Evolutionary conservation across 2,888 invertebrate species (phyloP), one percentile per base, ranked within the genome.

Genomic region (Achlya flavicornis): DNA sequence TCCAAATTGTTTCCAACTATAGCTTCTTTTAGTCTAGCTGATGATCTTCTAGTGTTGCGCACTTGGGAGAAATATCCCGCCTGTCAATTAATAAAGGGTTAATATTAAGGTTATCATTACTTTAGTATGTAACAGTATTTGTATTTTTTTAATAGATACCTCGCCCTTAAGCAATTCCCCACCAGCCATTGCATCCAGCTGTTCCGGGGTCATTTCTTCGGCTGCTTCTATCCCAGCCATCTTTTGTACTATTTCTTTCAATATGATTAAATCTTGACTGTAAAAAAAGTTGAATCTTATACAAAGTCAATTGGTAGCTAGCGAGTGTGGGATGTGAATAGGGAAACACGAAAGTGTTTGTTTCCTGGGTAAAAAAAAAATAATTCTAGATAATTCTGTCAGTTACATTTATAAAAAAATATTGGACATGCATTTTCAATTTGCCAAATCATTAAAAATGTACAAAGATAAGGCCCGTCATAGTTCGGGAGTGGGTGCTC

Each of bases 151-250:
- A 8, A 57, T 48, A 35, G 32, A 84, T 90, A 98, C 98, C 95
- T 99, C 99, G 78, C 98, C 97, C 83, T 98, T 96, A 4, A 99
- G 94, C 61, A 99, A 91, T 91, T 99, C 99, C 0, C 99, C 99
- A 10, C 99, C 99, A 63, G 98, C 97, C 96, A 99, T 97, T 0
- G 99, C 99, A 83, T 98, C 98, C 63, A 99, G 91, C 84, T 99
- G 99, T 80, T 99, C 99, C 32, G 97, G 95, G 0, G 99, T 99
- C 95, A 99, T 97, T 90, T 99, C 99, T 86, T 99, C 98, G 0
- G 97, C 97, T 0, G 99, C 97, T 91, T 99, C 99, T 64, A 99
- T 98, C 1, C 99, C 99, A 0, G 99, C 98, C 99, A 99, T 99
- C 94, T 99, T 99, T 91, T 99, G 98, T 58, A 99, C 98, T 73